Conservation (phyloP, 1,140 invertebrate species). For the Dinoponera quadriceps region DNA sequence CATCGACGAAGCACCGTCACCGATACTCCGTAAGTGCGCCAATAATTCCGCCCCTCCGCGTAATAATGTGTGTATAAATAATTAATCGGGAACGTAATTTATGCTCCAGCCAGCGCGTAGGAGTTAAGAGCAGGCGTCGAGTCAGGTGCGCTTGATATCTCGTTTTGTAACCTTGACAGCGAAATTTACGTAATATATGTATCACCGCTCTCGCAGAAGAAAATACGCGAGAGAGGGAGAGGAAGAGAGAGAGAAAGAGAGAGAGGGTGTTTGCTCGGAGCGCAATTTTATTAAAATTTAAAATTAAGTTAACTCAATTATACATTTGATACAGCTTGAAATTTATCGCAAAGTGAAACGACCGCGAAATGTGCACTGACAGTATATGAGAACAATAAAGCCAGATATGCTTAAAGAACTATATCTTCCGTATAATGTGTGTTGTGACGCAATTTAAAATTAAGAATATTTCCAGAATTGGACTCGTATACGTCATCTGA, state of each 20-base stretch:
- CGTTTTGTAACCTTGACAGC: slow-evolving; percentile 17
- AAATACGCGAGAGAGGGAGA: background rate
- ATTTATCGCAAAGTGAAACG: background rate
- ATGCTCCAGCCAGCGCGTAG: slow-evolving; percentile 2
- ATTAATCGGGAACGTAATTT: slow-evolving; percentile 61
- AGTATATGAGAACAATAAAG: background rate
- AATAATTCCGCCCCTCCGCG: slow-evolving; percentile 48
- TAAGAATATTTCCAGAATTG: too few relatives aligned
- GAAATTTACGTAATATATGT: slow-evolving; percentile 8
- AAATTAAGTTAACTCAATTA: slow-evolving; percentile 24
- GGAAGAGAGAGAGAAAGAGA: background rate
- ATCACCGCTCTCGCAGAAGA: background rate
- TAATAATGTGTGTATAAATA: slow-evolving; percentile 59
- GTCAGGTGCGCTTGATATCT: slow-evolving; percentile 19
- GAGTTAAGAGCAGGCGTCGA: background rate
- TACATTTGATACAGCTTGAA: background rate
- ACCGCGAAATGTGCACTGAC: background rate
- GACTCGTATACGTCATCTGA: too few relatives aligned
- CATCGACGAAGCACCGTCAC: background rate
- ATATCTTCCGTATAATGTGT: too few relatives aligned
- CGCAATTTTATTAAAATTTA: slow-evolving; percentile 12
- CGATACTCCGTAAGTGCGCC: background rate
- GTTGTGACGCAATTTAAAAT: too few relatives aligned
- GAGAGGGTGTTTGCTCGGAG: background rate
- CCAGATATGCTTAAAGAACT: too few relatives aligned